Conservation (phyloP, 2,113 vertebrate genomes). For the Zootoca vivipara region DNA sequence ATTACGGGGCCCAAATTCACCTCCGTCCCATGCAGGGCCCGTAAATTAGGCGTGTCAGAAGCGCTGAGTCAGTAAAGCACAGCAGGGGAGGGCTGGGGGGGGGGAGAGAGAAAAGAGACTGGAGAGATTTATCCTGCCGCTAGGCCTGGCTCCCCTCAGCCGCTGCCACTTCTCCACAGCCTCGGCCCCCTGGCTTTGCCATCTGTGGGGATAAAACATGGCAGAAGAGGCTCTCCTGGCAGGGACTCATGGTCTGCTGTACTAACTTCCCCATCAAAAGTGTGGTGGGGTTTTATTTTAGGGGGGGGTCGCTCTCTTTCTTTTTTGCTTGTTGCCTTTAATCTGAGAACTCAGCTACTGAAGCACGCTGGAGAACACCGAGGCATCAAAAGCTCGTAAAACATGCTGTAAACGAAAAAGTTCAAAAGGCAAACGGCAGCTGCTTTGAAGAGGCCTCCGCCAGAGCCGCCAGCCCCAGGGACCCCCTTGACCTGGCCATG, state of each 20-base stretch:
- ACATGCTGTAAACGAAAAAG: background rate
- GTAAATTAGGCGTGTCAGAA: conserved; percentile 1
- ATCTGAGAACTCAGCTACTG: background rate
- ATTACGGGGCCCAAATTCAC: background rate
- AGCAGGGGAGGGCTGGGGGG: background rate
- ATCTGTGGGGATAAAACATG: background rate
- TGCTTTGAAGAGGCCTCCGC: background rate
- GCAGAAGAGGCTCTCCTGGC: background rate
- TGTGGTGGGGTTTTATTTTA: too few species aligned
- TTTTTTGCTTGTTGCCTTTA: background rate
- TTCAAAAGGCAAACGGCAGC: background rate
- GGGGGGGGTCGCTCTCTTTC: too few species aligned
- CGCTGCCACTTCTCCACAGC: background rate
- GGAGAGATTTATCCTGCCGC: background rate
- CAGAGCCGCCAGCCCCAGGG: background rate
- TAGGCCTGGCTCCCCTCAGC: background rate
- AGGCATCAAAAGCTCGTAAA: background rate
- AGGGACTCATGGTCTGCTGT: background rate
- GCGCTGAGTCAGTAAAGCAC: background rate
- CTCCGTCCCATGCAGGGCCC: background rate
- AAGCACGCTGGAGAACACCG: background rate
- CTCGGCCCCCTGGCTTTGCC: background rate
- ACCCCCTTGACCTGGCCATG: background rate
- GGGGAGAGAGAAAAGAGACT: background rate
- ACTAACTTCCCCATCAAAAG: background rate